These are phyloP conservation scores for Sphyrna mokarran DNA, from an alignment of 2,113 vertebrate species.

Conservation along the genomic window DNA sequence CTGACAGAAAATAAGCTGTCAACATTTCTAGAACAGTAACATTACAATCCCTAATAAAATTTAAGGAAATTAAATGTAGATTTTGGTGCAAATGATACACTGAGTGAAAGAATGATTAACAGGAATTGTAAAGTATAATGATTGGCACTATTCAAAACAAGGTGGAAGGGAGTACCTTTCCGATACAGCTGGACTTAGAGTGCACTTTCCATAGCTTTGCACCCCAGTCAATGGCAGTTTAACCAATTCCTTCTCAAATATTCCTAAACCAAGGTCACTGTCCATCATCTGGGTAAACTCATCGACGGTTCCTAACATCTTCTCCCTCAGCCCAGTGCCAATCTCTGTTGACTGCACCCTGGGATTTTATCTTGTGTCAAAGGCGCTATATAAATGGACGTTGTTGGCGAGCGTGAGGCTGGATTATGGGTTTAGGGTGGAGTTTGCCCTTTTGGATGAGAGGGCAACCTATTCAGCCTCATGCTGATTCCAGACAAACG, in stretches of 20 bases:
- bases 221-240: background rate
- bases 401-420: background rate
- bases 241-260: background rate
- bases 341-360: background rate
- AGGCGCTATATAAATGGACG: background rate
- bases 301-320: background rate
- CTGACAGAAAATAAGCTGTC: background rate
- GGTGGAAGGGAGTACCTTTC: background rate
- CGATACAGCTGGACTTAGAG: background rate
- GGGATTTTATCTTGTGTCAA: background rate
- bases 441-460: background rate
- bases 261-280: background rate
- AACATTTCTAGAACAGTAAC: background rate
- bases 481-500: background rate
- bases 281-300: background rate
- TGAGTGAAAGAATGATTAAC: background rate
- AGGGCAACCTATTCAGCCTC: background rate
- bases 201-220: background rate
- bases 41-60: background rate
- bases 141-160: background rate
- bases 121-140: background rate
- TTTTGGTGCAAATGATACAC: background rate
- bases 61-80: background rate
- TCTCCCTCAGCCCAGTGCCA: background rate
- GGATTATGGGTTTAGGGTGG: background rate